Evolutionary conservation across 2,113 vertebrate genomes (phyloP).

Genomic region (Rhegmatorhina hoffmannsi): DNA sequence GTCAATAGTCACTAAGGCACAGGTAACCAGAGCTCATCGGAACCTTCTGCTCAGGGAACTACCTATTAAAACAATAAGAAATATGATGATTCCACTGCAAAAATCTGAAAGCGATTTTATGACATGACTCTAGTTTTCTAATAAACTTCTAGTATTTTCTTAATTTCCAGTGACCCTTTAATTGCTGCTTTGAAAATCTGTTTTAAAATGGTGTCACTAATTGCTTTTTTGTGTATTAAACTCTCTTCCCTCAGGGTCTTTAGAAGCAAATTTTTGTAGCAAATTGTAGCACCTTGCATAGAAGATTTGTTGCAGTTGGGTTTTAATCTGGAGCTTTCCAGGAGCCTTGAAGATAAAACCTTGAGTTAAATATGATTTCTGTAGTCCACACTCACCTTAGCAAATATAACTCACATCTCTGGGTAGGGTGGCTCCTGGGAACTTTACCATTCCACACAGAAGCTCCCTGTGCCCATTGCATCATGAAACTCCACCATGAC

Average conservation of each 20-base stretch:
- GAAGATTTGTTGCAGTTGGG: background rate
- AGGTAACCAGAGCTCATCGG: background rate
- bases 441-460: background rate
- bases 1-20: background rate
- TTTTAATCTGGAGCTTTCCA: background rate
- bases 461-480: background rate
- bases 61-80: background rate
- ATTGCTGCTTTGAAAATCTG: background rate
- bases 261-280: background rate
- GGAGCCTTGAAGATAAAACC: background rate
- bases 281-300: background rate
- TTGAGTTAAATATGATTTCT: background rate
- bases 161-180: background rate
- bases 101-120: background rate
- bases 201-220: background rate
- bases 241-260: background rate
- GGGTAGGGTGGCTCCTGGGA: background rate
- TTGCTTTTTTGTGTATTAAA: background rate
- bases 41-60: background rate
- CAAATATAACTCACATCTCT: background rate
- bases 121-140: background rate
- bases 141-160: background rate
- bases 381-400: background rate
- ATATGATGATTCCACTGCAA: background rate
- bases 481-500: rapidly evolving